A percentile compares a stretch with the other conserved stretches of the same genome.
phyloP scores from a whole-genome alignment of 35 echinoderm and acorn worm genomes.

The Amphiura filiformis region DNA sequence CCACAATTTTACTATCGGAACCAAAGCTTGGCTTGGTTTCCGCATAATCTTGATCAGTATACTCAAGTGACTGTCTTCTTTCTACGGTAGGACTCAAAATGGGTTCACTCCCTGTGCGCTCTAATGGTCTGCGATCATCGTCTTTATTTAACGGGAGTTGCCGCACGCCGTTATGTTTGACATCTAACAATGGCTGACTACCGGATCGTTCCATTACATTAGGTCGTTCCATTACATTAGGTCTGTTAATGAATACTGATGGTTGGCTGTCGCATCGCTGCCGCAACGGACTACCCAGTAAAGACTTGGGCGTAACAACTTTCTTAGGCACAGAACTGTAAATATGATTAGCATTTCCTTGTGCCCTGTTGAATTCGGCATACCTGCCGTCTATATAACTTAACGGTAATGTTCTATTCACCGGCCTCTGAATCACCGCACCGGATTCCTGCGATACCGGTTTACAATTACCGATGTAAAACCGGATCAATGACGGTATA shows the following conservation, averaged over 20 bases:
- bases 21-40: conserved; percentile 39
- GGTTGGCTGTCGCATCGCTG: conserved; percentile 86
- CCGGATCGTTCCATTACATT: conserved; percentile 33
- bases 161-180: not conserved
- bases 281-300: conserved; percentile 8
- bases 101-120: conserved; percentile 82
- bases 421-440: conserved; percentile 71
- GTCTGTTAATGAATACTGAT: conserved; percentile 13
- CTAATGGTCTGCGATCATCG: conserved; percentile 29
- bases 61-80: conserved; percentile 1
- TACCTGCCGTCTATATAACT: conserved; percentile 88
- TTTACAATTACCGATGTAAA: conserved; percentile 70
- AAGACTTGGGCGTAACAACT: conserved; percentile 67
- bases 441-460: conserved; percentile 70
- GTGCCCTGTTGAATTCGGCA: conserved; percentile 52
- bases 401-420: conserved; percentile 83
- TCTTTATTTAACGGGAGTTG: not conserved
- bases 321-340: conserved; percentile 55
- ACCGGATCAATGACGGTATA: conserved; percentile 76
- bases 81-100: conserved; percentile 64
- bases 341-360: conserved; percentile 20
- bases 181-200: conserved; percentile 41
- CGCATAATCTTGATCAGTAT: conserved; percentile 27
- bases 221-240: not conserved
- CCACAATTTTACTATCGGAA: not conserved